Percentiles rank a stretch among this genome's conserved stretches.
Evolutionary conservation across 2,888 invertebrate species (phyloP).

Genomic region (Pyrrhosoma nymphula): DNA sequence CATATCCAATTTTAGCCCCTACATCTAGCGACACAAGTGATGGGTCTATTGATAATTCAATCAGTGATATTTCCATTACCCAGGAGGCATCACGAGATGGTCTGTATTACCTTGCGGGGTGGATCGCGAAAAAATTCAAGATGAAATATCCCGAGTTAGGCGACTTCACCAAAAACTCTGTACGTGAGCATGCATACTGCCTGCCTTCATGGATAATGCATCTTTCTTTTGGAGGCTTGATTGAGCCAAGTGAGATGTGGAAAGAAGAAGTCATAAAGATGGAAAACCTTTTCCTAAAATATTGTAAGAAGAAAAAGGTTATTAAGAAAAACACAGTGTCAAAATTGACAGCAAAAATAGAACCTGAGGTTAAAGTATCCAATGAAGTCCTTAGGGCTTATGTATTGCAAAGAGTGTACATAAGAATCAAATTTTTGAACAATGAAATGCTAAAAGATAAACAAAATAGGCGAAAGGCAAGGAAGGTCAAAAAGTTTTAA

Average conservation of each 20-base stretch:
- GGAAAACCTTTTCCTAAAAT: background rate
- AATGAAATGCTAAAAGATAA: background rate
- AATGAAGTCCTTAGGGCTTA: background rate
- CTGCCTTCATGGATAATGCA: background rate
- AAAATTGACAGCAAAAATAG: background rate
- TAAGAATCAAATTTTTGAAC: background rate
- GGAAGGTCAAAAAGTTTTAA: background rate
- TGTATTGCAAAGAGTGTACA: background rate
- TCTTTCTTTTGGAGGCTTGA: conserved; percentile 12
- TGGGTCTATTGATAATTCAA: background rate
- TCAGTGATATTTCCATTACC: too few relatives aligned
- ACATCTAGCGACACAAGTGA: background rate
- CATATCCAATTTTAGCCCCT: too few relatives aligned
- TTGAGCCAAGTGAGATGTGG: background rate
- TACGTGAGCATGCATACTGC: background rate
- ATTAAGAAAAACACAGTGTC: background rate
- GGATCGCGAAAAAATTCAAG: background rate
- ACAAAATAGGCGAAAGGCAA: background rate
- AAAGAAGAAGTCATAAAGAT: background rate
- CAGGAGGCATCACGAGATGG: background rate
- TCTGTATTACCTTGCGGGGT: background rate
- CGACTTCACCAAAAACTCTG: too few relatives aligned
- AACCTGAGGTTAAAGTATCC: background rate
- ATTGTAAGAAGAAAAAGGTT: background rate
- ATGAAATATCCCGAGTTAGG: background rate